These are phyloP conservation scores for Etheostoma cragini DNA, from an alignment of 2,113 vertebrate species.

Conservation along the genomic window DNA sequence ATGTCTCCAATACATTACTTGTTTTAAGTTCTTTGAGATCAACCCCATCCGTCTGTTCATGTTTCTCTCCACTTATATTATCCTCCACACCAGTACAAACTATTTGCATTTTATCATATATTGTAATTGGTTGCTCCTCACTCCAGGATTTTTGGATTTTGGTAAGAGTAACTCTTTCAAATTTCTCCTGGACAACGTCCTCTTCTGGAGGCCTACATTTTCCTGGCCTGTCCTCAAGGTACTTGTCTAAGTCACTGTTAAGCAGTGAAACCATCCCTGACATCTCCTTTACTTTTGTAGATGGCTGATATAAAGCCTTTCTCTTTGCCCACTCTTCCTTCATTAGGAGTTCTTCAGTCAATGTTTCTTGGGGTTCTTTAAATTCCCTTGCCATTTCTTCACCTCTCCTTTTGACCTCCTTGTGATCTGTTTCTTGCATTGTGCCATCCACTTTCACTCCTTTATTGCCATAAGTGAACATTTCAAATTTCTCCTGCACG, in stretches of 20 bases:
- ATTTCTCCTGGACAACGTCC: constrained; percentile 64
- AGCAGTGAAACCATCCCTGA: constrained; percentile 80
- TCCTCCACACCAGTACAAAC: background rate
- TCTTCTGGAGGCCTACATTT: constrained; percentile 49
- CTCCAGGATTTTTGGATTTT: constrained; percentile 23
- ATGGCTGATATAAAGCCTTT: constrained; percentile 48
- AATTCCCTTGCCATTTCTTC: background rate
- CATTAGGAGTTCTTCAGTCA: constrained; percentile 43
- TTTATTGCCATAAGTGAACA: background rate
- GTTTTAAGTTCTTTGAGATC: constrained; percentile 79
- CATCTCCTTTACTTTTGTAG: constrained; percentile 61
- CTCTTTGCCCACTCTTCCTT: constrained; percentile 77
- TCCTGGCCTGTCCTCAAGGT: constrained; percentile 45
- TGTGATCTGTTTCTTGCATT: constrained; percentile 2
- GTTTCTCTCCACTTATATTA: background rate
- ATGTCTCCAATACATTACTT: constrained; percentile 69
- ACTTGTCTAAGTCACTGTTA: constrained; percentile 76
- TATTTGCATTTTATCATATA: constrained; percentile 20
- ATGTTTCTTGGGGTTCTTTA: constrained; percentile 8
- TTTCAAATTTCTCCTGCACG: background rate
- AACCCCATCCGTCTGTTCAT: constrained; percentile 74
- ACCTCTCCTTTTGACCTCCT: background rate
- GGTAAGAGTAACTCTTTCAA: constrained; percentile 63
- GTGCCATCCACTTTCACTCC: background rate
- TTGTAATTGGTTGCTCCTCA: constrained; percentile 9